Base-by-base conservation (phyloP, 2,888 invertebrate species). In the Germaria angustata region DNA sequence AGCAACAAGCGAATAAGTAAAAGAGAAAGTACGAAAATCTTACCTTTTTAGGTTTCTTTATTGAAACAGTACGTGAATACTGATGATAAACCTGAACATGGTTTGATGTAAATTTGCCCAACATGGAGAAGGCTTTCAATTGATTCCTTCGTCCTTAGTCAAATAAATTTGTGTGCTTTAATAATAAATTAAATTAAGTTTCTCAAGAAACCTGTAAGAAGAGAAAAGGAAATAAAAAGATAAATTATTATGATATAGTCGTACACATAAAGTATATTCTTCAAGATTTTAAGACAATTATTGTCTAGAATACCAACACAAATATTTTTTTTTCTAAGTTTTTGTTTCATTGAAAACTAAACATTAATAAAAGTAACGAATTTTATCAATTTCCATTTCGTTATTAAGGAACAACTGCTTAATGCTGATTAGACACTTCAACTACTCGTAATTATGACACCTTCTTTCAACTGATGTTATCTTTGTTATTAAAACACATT, bases 51-150 rank as follows among this genome's bases (percentile, higher is more conserved):
- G 88, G 87, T 79, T 89, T 89, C 85, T 87, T 89, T 81, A 89
- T 71, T 85, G 88, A 84, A 72, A 87, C 85, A 57, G 89, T 84
- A 75, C 89, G 89, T 78, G 89, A 87, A 84, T 89, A 89, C 84
- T 89, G 89, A 83, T 89, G 89, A 86, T 89, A 89, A 80, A 89
- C 89, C 85, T 89, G 89, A 76, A 89, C 88, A 88, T 89, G 89
- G 80, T 89, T 89, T 82, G 89, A 88, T 83, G 89, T 89, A 78
- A 89, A 89, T 88, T 89, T 89, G 20, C 89, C 88, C 89, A 89
- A 89, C 89, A 89, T 89, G 86, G 84, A 84, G 83, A 69, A 69
- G 66, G 55, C n/a, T 17, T 66, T 72, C 36, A 34, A 65, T 63
- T 79, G 13, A 36, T 44, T 51, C 17, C 15, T 13, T 39, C 28